Evolutionary conservation across 2,888 invertebrate genomes (phyloP), one percentile per base, ranked within the genome.

Genomic region (Ophonus ardosiacus): DNA sequence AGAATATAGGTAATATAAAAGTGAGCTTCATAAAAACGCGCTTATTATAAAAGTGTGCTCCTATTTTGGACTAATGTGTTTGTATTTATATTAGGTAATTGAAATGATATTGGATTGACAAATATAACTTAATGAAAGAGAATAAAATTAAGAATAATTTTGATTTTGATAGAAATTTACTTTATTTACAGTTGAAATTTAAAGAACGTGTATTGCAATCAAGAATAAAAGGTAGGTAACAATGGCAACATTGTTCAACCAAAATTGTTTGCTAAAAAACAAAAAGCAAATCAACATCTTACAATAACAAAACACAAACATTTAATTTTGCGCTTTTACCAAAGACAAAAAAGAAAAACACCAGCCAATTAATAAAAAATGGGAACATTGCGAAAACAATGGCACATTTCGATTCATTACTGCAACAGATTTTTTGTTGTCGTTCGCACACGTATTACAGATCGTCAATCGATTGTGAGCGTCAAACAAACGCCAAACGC

Each of bases 391-490:
- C 51, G 74, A 43, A 74, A 43, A 81, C 63, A 61, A 63, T 43
- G 40, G 18, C 21, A 74, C 74, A 74, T 74, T 74, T 56, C 74
- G 74, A 51, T 74, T 74, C 74, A 81, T 81, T 81, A 81, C 43
- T 38, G 81, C 40, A 81, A 81, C 81, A 81, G 81, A 81, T 81
- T 81, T 80, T 81, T 81, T 61, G 61, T 51, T 17, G 74, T 21
- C 15, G 51, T 74, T 56, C 71, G 71, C 57, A 56, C 82, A 82
- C 71, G 71, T 57, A 71, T 82, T 76, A 83, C 83, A 83, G 71
- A 83, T 83, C 76, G 61, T 17, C 43, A 40, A 83, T 76, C 83
- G 83, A 83, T 83, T 83, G 61, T 13, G 57, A 17, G 56, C 51
- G 74, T 56, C 74, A 74, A 74, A 74, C 56, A 74, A 74, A 18